Percentiles rank a stretch among this genome's conserved stretches.
These are phyloP conservation scores for Tyrannus savana DNA, from an alignment of 2,113 vertebrate genomes.

Conservation along the genomic window DNA sequence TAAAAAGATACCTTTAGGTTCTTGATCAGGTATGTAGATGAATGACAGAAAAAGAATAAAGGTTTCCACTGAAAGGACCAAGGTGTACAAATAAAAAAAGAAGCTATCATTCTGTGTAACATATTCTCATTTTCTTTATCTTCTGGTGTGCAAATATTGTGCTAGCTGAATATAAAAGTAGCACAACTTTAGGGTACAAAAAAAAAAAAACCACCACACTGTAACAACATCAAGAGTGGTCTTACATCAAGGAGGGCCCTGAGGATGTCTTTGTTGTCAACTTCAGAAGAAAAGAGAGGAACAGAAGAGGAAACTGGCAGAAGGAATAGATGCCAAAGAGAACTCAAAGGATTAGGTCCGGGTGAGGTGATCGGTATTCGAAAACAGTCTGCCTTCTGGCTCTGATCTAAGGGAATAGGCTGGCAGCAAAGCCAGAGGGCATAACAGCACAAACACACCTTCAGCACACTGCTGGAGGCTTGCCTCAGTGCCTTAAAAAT, in stretches of 20 bases:
- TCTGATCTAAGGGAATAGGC: conserved; percentile 99
- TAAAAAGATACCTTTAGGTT: conserved; percentile 72
- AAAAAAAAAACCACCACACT: conserved; percentile 79
- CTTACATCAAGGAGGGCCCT: conserved; percentile 99
- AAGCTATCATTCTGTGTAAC: conserved; percentile 80
- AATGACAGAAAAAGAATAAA: conserved; percentile 67
- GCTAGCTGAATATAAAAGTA: conserved; percentile 99
- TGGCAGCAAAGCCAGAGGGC: conserved; percentile 99
- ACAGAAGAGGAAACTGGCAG: conserved; percentile 99
- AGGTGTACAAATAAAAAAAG: conserved; percentile 74
- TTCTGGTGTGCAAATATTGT: conserved; percentile 99
- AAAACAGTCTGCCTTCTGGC: conserved; percentile 99
- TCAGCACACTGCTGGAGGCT: conserved; percentile 90
- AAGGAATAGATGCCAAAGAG: conserved; percentile 99
- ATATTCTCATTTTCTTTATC: conserved; percentile 93
- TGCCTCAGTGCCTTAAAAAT: conserved; percentile 86
- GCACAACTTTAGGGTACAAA: conserved; percentile 98
- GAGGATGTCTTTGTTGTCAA: conserved; percentile 99
- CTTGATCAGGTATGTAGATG: conserved; percentile 81
- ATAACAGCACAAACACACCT: conserved; percentile 99
- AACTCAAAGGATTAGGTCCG: conserved; percentile 99
- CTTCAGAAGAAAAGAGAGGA: conserved; percentile 99
- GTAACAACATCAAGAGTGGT: conserved; percentile 99
- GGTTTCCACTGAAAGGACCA: conserved; percentile 63
- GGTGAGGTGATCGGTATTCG: conserved; percentile 99